A percentile compares a stretch with the other conserved stretches of the same genome.
Conservation (phyloP, 2,888 invertebrate genomes). For the Agrochola circellaris region DNA sequence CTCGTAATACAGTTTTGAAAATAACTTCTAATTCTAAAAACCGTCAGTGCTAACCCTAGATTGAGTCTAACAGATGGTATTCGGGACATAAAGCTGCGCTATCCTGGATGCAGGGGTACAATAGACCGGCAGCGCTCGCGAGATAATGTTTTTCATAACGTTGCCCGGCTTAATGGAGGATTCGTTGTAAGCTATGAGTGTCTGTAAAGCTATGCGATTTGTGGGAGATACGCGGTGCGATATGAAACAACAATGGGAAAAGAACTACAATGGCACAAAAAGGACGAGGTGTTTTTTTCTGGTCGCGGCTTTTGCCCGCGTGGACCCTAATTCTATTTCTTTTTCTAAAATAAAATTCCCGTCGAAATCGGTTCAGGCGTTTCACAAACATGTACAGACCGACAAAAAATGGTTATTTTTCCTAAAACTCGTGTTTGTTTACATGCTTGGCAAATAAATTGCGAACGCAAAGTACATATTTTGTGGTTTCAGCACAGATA, state of each 20-base stretch:
- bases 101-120: constrained; percentile 70
- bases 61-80: constrained; percentile 68
- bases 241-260: not conserved
- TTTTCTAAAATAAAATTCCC: too few species aligned
- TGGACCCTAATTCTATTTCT: too few species aligned
- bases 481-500: not conserved
- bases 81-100: constrained; percentile 69
- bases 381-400: too few species aligned
- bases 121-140: constrained; percentile 64
- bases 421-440: too few species aligned
- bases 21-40: not conserved
- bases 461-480: not conserved
- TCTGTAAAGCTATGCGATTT: constrained; percentile 45
- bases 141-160: constrained; percentile 81
- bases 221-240: constrained; percentile 17
- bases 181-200: constrained; percentile 42
- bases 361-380: too few species aligned
- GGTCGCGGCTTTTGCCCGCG: too few species aligned
- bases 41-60: constrained; percentile 55
- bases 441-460: too few species aligned
- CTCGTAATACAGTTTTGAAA: not conserved
- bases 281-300: not conserved
- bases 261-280: not conserved
- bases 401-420: too few species aligned
- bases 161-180: constrained; percentile 68